Conservation (phyloP, 2,113 vertebrate species). For the Varanus salvator region DNA sequence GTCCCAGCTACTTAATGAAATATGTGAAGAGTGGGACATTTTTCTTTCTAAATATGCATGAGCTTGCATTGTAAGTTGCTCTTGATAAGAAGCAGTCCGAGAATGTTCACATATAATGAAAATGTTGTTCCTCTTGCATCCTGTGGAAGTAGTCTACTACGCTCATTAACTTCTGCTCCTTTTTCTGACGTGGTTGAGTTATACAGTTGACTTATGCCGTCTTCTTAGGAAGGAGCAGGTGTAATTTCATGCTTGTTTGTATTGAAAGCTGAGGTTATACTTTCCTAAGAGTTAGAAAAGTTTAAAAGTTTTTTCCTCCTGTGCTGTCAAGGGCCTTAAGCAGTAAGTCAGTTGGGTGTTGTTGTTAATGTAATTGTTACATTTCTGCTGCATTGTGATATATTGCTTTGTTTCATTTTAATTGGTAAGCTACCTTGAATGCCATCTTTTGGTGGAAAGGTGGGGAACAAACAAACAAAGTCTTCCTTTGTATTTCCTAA, state of each 20-base stretch:
- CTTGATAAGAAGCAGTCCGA: neutral
- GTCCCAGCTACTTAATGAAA: too few species aligned
- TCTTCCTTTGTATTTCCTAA: neutral
- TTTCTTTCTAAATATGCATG: too few species aligned
- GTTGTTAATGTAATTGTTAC: too few species aligned
- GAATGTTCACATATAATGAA: neutral
- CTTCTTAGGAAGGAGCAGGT: neutral
- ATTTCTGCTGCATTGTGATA: too few species aligned
- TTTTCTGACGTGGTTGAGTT: neutral
- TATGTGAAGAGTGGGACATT: too few species aligned
- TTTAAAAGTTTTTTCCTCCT: neutral
- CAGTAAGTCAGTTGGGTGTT: too few species aligned
- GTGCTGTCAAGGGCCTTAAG: too few species aligned
- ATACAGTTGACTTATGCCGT: neutral
- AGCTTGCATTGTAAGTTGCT: neutral
- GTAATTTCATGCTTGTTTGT: neutral
- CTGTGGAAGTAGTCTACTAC: neutral
- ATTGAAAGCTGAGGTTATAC: neutral
- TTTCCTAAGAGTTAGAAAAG: neutral
- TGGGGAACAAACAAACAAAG: too few species aligned
- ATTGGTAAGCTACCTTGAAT: too few species aligned
- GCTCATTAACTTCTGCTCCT: neutral
- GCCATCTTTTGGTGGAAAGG: too few species aligned
- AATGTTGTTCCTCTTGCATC: neutral
- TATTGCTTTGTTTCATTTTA: too few species aligned